Evolutionary conservation across 2,888 invertebrate species (phyloP), one percentile per base, ranked within the genome.

Genomic region (Hololepta plana): DNA sequence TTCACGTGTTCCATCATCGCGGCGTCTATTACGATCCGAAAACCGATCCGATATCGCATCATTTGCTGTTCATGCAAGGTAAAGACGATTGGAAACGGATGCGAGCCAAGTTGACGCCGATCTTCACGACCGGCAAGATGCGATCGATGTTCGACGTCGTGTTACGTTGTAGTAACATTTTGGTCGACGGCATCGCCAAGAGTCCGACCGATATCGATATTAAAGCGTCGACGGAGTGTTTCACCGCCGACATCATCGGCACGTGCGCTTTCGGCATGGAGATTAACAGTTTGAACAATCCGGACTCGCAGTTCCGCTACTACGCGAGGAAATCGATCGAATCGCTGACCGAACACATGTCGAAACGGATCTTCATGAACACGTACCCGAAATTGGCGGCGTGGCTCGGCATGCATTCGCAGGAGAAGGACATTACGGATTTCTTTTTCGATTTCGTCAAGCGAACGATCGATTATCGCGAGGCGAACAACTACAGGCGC

Each of bases 241-340:
- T 49, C 33, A 59, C 60, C 2, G 57, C 57, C 5, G 62, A 64
- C 36, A 60, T 63, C 22, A 60, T 64, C 14, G 62, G 62, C 1
- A 59, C 56, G 21, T 58, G 62, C 23, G 64, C 62, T 9, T 67
- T 65, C 38, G 65, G 65, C 15, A 50, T 66, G 4, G 59, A 64
- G 34, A 59, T 60, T 33, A 59, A 65, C 36, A 57, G 60, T 15
- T 58, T 65, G n/a, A n/a, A n/a, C n/a, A n/a, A n/a, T n/a, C n/a
- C n/a, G n/a, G n/a, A n/a, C n/a, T n/a, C n/a, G n/a, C n/a, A n/a
- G n/a, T n/a, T n/a, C n/a, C n/a, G n/a, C n/a, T n/a, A n/a, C n/a
- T n/a, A n/a, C n/a, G n/a, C n/a, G n/a, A n/a, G n/a, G n/a, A n/a
- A n/a, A n/a, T n/a, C n/a, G n/a, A n/a, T n/a, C n/a, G n/a, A n/a